Evolutionary conservation across 1,140 invertebrate genomes (phyloP).

Genomic region (Drosophila teissieri): DNA sequence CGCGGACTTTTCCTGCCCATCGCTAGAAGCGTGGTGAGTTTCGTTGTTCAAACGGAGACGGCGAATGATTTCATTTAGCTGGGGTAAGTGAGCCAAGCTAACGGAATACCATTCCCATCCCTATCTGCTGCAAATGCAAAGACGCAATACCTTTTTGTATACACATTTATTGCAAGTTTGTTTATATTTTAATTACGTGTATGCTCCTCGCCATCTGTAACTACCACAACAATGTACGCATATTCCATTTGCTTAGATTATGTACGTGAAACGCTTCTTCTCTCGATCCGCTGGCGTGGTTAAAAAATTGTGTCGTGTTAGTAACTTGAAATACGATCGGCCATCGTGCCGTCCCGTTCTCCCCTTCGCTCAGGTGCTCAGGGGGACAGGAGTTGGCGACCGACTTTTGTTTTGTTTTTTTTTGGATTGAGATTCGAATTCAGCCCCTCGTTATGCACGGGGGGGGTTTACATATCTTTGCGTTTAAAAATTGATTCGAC

Average conservation of each 20-base stretch:
- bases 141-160: constrained; percentile 55
- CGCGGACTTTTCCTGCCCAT: no score
- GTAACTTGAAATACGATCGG: constrained; percentile 56
- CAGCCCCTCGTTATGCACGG: constrained; percentile 16
- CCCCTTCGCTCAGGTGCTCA: constrained; percentile 21
- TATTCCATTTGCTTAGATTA: constrained; percentile 60
- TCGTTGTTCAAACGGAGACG: not conserved
- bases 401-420: constrained; percentile 13
- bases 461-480: constrained; percentile 24
- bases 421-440: constrained; percentile 28
- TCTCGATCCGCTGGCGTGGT: constrained; percentile 38
- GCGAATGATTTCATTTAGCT: not conserved
- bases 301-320: constrained; percentile 55
- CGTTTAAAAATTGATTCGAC: constrained; percentile 51
- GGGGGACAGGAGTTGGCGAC: constrained; percentile 21
- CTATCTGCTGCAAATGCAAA: not conserved
- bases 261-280: constrained; percentile 50
- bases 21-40: not conserved
- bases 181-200: constrained; percentile 79
- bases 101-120: not conserved
- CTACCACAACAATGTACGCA: constrained; percentile 81
- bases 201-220: constrained; percentile 61
- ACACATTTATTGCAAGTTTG: constrained; percentile 82
- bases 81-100: not conserved
- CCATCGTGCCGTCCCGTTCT: constrained; percentile 1